These are phyloP conservation scores for Borostomias antarcticus DNA, from an alignment of 2,797 vertebrate species.

Conservation along the genomic window DNA sequence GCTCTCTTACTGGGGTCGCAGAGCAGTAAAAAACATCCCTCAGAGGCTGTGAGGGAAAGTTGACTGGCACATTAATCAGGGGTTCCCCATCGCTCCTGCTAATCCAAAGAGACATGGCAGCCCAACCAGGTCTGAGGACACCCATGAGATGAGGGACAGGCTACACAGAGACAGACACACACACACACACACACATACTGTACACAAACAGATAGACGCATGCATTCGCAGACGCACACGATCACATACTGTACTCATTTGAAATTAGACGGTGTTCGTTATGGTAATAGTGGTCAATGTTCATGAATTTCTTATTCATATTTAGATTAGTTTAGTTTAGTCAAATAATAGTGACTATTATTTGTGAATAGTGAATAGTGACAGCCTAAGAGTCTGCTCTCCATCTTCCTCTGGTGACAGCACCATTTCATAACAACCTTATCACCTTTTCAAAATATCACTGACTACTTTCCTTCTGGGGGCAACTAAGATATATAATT, in stretches of 20 bases:
- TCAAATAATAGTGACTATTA: background rate
- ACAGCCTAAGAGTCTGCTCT: slow-evolving; percentile 55
- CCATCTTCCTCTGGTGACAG: slow-evolving; percentile 61
- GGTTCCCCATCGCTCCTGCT: slow-evolving; percentile 73
- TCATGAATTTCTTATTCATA: too few species aligned
- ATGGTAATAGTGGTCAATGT: too few species aligned
- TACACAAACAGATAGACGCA: slow-evolving; percentile 21
- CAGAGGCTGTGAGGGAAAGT: slow-evolving; percentile 51
- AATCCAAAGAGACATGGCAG: slow-evolving; percentile 80
- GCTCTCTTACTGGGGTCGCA: slow-evolving; percentile 72
- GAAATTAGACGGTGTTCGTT: background rate
- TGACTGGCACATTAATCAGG: slow-evolving; percentile 73
- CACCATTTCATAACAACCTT: slow-evolving; percentile 74
- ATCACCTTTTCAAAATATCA: slow-evolving; percentile 77
- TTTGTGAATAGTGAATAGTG: too few species aligned
- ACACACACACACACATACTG: slow-evolving; percentile 30
- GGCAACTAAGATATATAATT: slow-evolving; percentile 75
- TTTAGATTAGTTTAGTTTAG: too few species aligned
- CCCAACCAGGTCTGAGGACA: slow-evolving; percentile 69
- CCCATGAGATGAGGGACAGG: slow-evolving; percentile 54
- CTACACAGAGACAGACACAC: slow-evolving; percentile 19
- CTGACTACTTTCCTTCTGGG: slow-evolving; percentile 72
- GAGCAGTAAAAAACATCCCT: slow-evolving; percentile 69
- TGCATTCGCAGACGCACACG: slow-evolving; percentile 19
- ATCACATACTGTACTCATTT: slow-evolving; percentile 18